Conservation (phyloP, 35 echinoderm and acorn worm genomes). For the Hemicentrotus pulcherrimus region DNA sequence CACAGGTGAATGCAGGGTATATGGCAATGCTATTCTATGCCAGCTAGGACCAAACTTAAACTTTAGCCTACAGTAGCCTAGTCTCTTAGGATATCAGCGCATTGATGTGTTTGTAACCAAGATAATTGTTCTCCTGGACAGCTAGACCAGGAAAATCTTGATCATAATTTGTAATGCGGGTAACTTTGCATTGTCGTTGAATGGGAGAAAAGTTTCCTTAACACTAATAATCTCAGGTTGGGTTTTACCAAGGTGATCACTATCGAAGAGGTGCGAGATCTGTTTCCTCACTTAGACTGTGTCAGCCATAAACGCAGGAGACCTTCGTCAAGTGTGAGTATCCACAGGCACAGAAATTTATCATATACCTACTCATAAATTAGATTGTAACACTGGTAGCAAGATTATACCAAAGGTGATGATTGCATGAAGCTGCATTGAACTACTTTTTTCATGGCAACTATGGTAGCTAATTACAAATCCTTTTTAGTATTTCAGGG, state of each 20-base stretch:
- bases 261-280: constrained; percentile 80
- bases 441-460: no score
- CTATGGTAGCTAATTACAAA: no score
- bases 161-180: not conserved
- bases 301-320: constrained; percentile 86
- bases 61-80: not conserved
- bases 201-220: constrained; percentile 52
- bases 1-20: not conserved
- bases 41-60: not conserved
- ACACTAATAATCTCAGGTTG: constrained; percentile 63
- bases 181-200: not conserved
- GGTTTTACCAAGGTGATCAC: constrained; percentile 90
- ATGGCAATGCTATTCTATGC: not conserved
- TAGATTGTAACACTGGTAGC: no score
- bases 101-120: not conserved
- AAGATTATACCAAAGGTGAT: no score
- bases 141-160: not conserved
- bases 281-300: constrained; percentile 81
- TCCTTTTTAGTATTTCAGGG: no score
- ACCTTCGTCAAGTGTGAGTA: constrained; percentile 63
- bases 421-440: no score
- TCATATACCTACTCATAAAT: not conserved
- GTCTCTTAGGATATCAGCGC: not conserved
- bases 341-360: not conserved
- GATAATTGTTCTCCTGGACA: not conserved